A percentile compares a stretch with the other conserved stretches of the same genome.
Evolutionary conservation across 2,113 vertebrate genomes (phyloP).

Genomic region (Chaetodon auriga): DNA sequence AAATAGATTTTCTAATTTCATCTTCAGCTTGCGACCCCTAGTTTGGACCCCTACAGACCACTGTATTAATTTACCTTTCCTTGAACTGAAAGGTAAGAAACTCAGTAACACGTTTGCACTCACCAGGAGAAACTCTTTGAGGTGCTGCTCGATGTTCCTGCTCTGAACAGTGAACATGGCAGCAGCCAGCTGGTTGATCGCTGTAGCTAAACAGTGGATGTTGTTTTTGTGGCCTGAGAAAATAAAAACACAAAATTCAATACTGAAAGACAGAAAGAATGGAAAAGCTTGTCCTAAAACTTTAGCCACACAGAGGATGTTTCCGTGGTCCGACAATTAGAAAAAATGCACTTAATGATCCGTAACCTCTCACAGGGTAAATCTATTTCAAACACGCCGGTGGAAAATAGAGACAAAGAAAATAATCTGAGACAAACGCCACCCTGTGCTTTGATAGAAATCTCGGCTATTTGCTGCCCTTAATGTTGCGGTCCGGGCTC

Average conservation of each 20-base stretch:
- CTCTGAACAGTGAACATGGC: conserved; percentile 93
- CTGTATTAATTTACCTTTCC: too few relatives aligned
- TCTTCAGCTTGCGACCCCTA: neutral
- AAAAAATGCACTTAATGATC: conserved; percentile 56
- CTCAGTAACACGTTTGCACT: conserved; percentile 55
- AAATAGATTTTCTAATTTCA: neutral
- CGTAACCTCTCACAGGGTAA: conserved; percentile 30
- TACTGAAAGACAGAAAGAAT: neutral
- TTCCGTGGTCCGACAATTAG: conserved; percentile 31
- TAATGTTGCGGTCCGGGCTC: conserved; percentile 69
- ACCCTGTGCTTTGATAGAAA: conserved; percentile 70
- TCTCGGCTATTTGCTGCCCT: conserved; percentile 66
- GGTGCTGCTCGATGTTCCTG: conserved; percentile 92
- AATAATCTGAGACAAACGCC: conserved; percentile 71
- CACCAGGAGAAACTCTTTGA: conserved; percentile 94
- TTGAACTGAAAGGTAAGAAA: neutral
- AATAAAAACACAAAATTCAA: conserved; percentile 27
- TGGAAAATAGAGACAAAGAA: conserved; percentile 77
- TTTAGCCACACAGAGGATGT: conserved; percentile 43
- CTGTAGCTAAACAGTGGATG: conserved; percentile 92
- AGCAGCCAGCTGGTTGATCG: conserved; percentile 90
- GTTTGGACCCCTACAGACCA: too few relatives aligned
- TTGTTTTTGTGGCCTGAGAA: conserved; percentile 91
- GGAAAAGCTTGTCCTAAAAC: conserved; percentile 12
- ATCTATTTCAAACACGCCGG: conserved; percentile 65